These are phyloP conservation scores for Sesia apiformis DNA, from an alignment of 2,888 invertebrate genomes.

Conservation along the genomic window DNA sequence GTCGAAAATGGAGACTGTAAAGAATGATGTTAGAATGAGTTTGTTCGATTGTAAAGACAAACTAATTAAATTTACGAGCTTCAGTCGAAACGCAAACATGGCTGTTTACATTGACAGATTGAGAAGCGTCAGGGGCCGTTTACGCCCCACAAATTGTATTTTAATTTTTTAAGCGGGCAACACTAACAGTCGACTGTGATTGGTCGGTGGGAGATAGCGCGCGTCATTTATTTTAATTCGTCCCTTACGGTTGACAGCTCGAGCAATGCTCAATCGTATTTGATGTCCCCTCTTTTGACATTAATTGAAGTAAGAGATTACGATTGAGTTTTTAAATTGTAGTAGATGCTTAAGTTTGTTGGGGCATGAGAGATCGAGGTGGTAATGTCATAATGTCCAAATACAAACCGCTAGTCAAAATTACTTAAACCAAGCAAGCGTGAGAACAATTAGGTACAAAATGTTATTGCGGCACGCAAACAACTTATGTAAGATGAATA, in stretches of 20 bases:
- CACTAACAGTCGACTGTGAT: conserved; percentile 37
- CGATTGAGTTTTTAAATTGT: neutral
- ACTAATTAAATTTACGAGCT: conserved; percentile 46
- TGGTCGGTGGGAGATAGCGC: conserved; percentile 43
- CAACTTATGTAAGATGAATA: no score
- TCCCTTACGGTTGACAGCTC: conserved; percentile 14
- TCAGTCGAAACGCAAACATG: conserved; percentile 52
- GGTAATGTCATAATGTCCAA: no score
- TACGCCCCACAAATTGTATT: conserved; percentile 54
- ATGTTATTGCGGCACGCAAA: no score
- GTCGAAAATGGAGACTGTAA: neutral
- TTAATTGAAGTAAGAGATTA: conserved; percentile 21
- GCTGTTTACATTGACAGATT: conserved; percentile 60
- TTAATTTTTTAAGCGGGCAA: conserved; percentile 70
- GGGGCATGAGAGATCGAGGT: no score
- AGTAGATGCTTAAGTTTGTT: no score
- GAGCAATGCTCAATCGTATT: conserved; percentile 1
- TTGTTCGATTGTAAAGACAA: conserved; percentile 17
- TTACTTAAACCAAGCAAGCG: no score
- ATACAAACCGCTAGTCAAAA: no score
- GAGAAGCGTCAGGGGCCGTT: conserved; percentile 31
- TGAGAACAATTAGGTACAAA: no score
- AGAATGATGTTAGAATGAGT: neutral
- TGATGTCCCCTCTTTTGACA: conserved; percentile 12
- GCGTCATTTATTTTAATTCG: conserved; percentile 72